These are phyloP conservation scores for Neomonachus schauinslandi DNA, from an alignment of 2,113 vertebrate species.

Conservation along the genomic window DNA sequence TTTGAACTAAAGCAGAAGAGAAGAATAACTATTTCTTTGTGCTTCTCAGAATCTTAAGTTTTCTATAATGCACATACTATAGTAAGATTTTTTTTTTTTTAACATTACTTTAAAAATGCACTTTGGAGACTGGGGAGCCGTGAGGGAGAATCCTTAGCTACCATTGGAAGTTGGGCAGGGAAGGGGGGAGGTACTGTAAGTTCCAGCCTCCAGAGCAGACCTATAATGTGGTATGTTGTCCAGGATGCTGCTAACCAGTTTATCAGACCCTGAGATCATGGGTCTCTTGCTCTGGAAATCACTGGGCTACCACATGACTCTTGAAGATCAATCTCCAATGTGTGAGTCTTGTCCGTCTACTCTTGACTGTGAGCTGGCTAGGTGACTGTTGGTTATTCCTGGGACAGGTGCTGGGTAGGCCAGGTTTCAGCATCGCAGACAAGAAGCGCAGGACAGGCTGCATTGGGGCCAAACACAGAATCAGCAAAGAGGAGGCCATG, in stretches of 20 bases:
- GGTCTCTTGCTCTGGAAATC: not conserved
- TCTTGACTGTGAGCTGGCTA: conserved; percentile 10
- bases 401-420: conserved; percentile 96
- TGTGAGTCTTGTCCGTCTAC: conserved; percentile 43
- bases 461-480: conserved; percentile 98
- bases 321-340: not conserved
- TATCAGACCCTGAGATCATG: not conserved
- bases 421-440: conserved; percentile 98
- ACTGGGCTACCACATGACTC: not conserved
- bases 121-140: not conserved
- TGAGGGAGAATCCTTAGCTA: not conserved
- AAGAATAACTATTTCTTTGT: not conserved
- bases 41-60: not conserved
- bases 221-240: not conserved
- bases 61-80: not conserved
- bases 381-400: conserved; percentile 72
- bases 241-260: not conserved
- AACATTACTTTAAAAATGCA: not conserved
- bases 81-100: not conserved
- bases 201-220: not conserved
- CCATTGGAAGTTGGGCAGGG: not conserved
- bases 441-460: conserved; percentile 97
- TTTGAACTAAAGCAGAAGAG: not conserved
- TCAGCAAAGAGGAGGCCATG: conserved; percentile 99
- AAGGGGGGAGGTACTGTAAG: not conserved